These are phyloP conservation scores for Eledone cirrhosa DNA, from an alignment of 2,888 invertebrate species.

Conservation along the genomic window DNA sequence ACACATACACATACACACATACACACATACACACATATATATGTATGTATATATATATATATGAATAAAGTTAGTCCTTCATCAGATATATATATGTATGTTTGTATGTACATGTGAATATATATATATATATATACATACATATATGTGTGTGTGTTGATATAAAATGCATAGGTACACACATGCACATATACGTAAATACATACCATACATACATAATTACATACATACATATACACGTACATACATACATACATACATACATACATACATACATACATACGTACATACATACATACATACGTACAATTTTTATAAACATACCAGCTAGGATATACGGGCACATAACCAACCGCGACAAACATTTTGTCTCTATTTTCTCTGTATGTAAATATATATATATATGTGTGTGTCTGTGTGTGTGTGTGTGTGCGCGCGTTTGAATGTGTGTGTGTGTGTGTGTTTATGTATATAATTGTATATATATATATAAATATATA, in stretches of 20 bases:
- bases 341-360: no score
- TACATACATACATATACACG: no score
- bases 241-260: no score
- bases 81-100: neutral
- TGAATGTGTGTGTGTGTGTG: neutral
- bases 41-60: neutral
- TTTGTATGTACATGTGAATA: neutral
- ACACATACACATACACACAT: neutral
- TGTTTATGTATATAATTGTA: neutral
- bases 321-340: no score
- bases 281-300: neutral
- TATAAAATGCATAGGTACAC: no score
- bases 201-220: no score
- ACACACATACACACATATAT: neutral
- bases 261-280: neutral
- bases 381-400: constrained; percentile 1
- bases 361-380: no score
- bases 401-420: neutral
- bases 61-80: no score
- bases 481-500: neutral
- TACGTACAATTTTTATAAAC: no score
- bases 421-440: neutral
- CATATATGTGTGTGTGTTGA: neutral
- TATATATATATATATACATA: neutral
- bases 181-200: no score